A percentile compares a stretch with the other conserved stretches of the same genome.
These are phyloP conservation scores for Homarus americanus DNA, from an alignment of 1,140 invertebrate genomes.

Conservation along the genomic window DNA sequence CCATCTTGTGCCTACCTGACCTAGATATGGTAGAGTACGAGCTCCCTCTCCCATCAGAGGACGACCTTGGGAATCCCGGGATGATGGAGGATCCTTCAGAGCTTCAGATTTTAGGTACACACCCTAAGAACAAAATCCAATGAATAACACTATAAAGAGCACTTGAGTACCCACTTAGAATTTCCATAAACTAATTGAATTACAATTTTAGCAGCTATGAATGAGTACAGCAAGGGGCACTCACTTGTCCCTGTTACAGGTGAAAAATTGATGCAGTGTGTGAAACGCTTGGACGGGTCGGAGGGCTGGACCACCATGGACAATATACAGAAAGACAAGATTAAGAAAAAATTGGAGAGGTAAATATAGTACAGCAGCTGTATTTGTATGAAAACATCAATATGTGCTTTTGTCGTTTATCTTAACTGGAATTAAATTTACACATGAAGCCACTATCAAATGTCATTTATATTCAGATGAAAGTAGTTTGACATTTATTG, in stretches of 20 bases:
- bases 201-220: background rate
- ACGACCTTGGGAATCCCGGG: background rate
- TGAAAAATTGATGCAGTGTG: constrained; percentile 7
- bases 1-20: background rate
- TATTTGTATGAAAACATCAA: too few relatives aligned
- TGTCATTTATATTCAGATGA: too few relatives aligned
- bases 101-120: constrained; percentile 21
- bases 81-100: background rate
- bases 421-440: too few relatives aligned
- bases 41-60: background rate
- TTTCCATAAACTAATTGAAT: background rate
- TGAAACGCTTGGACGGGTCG: background rate
- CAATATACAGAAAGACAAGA: background rate
- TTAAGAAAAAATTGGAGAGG: constrained; percentile 30
- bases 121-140: background rate
- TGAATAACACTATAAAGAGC: too few relatives aligned
- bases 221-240: background rate
- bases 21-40: constrained; percentile 5
- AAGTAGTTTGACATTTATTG: too few relatives aligned
- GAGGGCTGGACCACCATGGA: constrained; percentile 17
- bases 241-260: constrained; percentile 3
- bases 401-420: too few relatives aligned
- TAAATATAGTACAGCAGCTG: background rate
- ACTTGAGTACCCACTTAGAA: too few relatives aligned
- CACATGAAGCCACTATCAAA: too few relatives aligned